Evolutionary conservation across 2,113 vertebrate species (phyloP).

Genomic region (Phrynosoma blainvillii): DNA sequence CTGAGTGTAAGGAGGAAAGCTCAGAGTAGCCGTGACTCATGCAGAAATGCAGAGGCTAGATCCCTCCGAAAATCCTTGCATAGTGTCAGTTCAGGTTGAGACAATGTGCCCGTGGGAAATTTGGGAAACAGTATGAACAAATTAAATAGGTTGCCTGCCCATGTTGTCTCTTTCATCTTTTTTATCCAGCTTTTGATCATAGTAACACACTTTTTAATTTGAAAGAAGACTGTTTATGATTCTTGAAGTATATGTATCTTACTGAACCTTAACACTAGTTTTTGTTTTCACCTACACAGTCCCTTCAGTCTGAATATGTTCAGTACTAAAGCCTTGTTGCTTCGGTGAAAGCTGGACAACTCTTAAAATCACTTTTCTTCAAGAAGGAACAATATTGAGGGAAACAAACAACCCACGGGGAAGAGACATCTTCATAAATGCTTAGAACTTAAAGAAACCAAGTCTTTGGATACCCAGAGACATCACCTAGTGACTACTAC

Average conservation of each 20-base stretch:
- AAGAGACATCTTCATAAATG: slow-evolving; percentile 55
- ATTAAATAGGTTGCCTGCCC: not conserved
- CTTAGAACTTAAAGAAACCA: slow-evolving; percentile 50
- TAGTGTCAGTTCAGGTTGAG: not conserved
- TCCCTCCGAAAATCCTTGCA: not conserved
- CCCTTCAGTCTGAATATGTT: slow-evolving; percentile 93
- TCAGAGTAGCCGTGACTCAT: not conserved
- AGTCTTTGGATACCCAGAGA: slow-evolving; percentile 59
- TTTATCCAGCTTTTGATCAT: slow-evolving; percentile 4
- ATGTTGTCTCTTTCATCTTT: not conserved
- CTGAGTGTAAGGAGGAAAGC: not conserved
- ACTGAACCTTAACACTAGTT: slow-evolving; percentile 64
- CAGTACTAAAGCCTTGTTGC: slow-evolving; percentile 86
- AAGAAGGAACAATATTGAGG: slow-evolving; percentile 43
- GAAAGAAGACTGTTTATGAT: slow-evolving; percentile 32
- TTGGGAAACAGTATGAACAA: not conserved
- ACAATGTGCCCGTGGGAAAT: not conserved
- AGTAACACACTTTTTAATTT: slow-evolving; percentile 20
- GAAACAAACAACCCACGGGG: slow-evolving; percentile 46
- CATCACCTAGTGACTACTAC: slow-evolving; percentile 66
- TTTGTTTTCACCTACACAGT: slow-evolving; percentile 83
- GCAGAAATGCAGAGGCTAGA: not conserved
- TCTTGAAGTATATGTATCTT: not conserved
- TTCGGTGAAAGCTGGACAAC: slow-evolving; percentile 65
- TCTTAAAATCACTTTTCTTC: slow-evolving; percentile 45